Conservation (phyloP, 2,113 vertebrate species). For the Myrmophylax atrothorax region DNA sequence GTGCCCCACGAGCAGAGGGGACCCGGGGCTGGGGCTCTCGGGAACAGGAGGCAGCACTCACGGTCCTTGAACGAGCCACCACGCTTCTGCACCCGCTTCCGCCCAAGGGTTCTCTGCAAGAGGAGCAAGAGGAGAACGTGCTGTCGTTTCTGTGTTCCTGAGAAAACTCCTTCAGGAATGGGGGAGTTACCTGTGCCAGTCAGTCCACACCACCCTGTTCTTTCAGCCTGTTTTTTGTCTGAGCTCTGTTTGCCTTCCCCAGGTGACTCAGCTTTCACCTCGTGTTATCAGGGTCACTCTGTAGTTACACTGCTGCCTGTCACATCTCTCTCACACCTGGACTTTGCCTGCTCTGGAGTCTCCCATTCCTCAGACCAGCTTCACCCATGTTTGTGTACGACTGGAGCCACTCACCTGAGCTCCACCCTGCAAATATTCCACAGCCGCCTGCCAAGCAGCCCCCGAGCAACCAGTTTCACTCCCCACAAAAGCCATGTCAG, state of each 20-base stretch:
- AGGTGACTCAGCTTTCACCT: slow-evolving; percentile 45
- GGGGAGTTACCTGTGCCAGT: background rate
- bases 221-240: background rate
- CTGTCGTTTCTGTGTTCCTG: background rate
- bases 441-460: background rate
- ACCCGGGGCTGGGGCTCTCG: accelerated
- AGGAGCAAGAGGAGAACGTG: background rate
- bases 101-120: slow-evolving; percentile 80
- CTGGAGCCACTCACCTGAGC: background rate
- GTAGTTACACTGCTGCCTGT: background rate
- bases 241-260: background rate
- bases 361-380: background rate
- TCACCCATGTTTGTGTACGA: background rate
- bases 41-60: slow-evolving; percentile 59
- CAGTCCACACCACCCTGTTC: background rate
- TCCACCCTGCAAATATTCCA: background rate
- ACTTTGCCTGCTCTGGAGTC: slow-evolving; percentile 8
- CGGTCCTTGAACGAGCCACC: slow-evolving; percentile 95
- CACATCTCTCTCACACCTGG: background rate
- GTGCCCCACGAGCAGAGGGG: accelerated
- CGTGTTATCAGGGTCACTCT: background rate
- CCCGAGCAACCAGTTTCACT: background rate
- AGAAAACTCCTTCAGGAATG: background rate
- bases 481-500: accelerated
- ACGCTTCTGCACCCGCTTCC: slow-evolving; percentile 81